Evolutionary conservation across 1,140 invertebrate genomes (phyloP), one percentile per base, ranked within the genome.

Genomic region (Zaprionus kolodkinae): DNA sequence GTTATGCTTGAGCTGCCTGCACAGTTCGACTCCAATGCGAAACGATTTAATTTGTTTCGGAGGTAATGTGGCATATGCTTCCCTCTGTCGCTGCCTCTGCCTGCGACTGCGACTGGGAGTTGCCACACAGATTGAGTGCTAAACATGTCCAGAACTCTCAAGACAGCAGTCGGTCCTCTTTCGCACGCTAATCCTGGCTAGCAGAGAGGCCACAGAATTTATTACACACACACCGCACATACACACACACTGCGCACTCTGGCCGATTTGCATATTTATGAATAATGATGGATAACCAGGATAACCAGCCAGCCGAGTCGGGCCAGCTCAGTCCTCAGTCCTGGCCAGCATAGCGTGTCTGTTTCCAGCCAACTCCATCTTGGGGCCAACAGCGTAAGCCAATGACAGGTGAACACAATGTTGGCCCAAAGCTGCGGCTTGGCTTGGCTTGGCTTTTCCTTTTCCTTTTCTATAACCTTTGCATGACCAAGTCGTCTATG

Each of bases 391-490:
- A 1, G 21, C 2, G 45, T 61, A 72, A 56, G 59, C 45, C 55
- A 54, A 77, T 55, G 69, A 65, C 48, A 72, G 56, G 65, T 69
- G 64, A 9, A 54, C 60, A 65, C 73, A 63, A 56, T 36, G 48
- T 36, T 64, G 62, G 64, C 69, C 27, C 73, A 21, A 70, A 76
- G 27, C 6, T 30, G 0, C 21, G 21, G 55, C 50, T 57, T 64
- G 6, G 40, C 62, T 72, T 71, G 71, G 76, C 78, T 89, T n/a
- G n/a, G n/a, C n/a, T n/a, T n/a, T n/a, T n/a, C n/a, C n/a, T n/a
- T 89, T 89, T 89, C 78, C 75, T 81, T 88, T 88, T 89, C 81
- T 89, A 79, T 85, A 88, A 88, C 85, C 85, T 88, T 88, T 88
- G 85, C 84, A 88, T 88, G 84, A 76, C 74, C 57, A 52, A 52